Evolutionary conservation across 1,140 invertebrate genomes (phyloP).

Genomic region (Colletes latitarsis): DNA sequence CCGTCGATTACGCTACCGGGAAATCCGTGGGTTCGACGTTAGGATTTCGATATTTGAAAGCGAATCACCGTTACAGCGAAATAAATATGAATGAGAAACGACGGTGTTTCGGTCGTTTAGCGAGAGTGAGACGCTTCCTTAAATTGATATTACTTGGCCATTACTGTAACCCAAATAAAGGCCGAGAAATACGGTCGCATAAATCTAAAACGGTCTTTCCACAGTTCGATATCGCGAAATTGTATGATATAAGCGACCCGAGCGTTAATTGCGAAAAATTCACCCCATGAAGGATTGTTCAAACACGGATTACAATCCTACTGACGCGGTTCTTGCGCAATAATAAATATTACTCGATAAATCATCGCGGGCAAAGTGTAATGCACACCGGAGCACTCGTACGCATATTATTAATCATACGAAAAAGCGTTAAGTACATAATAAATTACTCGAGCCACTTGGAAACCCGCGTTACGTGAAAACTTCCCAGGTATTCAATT

Average conservation of each 20-base stretch:
- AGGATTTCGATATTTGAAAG: too few species aligned
- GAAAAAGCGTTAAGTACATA: conserved; percentile 52
- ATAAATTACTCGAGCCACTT: conserved; percentile 35
- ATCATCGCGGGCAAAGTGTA: conserved; percentile 32
- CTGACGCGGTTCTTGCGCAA: conserved; percentile 10
- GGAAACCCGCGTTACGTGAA: conserved; percentile 43
- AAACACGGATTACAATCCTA: conserved; percentile 25
- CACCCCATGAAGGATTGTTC: conserved; percentile 2
- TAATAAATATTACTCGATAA: conserved; percentile 43
- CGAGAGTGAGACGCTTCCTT: too few species aligned
- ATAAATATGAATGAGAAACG: too few species aligned
- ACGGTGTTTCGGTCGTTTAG: too few species aligned
- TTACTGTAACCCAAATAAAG: too few species aligned
- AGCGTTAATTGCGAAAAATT: conserved; percentile 13
- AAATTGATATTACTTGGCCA: too few species aligned
- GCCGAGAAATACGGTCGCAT: neutral
- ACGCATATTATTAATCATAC: conserved; percentile 42
- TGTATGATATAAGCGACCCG: neutral
- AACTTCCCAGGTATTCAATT: conserved; percentile 44
- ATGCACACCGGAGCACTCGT: neutral
- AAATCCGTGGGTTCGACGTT: too few species aligned
- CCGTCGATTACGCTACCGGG: neutral
- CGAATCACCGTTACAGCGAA: too few species aligned
- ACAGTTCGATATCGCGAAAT: neutral
- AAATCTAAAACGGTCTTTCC: neutral